These are phyloP conservation scores for Hirtodrosophila alboralis DNA, from an alignment of 2,888 invertebrate genomes.

Conservation along the genomic window DNA sequence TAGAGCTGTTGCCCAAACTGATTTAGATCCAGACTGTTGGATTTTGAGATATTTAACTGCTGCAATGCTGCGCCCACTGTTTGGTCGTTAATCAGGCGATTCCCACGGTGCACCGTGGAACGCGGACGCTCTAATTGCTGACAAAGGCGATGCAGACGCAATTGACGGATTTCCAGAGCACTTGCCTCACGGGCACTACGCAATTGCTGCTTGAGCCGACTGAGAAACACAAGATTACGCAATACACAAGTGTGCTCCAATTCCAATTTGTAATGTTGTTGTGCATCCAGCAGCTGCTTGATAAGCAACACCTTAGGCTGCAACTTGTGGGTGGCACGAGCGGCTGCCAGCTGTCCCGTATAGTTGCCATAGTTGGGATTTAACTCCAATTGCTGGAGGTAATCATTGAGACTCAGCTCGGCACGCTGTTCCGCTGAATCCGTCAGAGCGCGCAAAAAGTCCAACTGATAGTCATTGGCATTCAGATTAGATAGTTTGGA, in stretches of 20 bases:
- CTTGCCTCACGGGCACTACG: slow-evolving; percentile 61
- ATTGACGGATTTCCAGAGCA: slow-evolving; percentile 68
- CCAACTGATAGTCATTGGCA: slow-evolving; percentile 60
- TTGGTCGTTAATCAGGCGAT: slow-evolving; percentile 54
- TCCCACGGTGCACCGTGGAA: background rate
- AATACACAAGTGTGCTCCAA: slow-evolving; percentile 54
- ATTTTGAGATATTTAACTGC: slow-evolving; percentile 34
- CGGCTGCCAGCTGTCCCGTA: slow-evolving; percentile 33
- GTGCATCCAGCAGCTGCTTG: slow-evolving; percentile 73
- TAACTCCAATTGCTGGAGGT: slow-evolving; percentile 52
- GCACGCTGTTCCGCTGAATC: slow-evolving; percentile 45
- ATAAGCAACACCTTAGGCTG: slow-evolving; percentile 72
- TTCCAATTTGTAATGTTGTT: slow-evolving; percentile 26
- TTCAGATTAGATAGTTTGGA: slow-evolving; percentile 21
- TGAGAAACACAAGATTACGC: slow-evolving; percentile 72
- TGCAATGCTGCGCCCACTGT: slow-evolving; percentile 47
- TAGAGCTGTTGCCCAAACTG: slow-evolving; percentile 71
- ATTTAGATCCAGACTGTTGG: slow-evolving; percentile 39
- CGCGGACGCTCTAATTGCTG: slow-evolving; percentile 62
- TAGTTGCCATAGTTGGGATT: slow-evolving; percentile 50
- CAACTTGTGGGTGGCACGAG: slow-evolving; percentile 37
- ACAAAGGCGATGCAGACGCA: slow-evolving; percentile 72
- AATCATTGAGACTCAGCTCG: slow-evolving; percentile 57
- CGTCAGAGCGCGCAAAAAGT: slow-evolving; percentile 51
- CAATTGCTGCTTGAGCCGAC: slow-evolving; percentile 62